Percentiles rank a stretch among this genome's conserved stretches.
Evolutionary conservation across 2,888 invertebrate genomes (phyloP).

Genomic region (Helleia helle): DNA sequence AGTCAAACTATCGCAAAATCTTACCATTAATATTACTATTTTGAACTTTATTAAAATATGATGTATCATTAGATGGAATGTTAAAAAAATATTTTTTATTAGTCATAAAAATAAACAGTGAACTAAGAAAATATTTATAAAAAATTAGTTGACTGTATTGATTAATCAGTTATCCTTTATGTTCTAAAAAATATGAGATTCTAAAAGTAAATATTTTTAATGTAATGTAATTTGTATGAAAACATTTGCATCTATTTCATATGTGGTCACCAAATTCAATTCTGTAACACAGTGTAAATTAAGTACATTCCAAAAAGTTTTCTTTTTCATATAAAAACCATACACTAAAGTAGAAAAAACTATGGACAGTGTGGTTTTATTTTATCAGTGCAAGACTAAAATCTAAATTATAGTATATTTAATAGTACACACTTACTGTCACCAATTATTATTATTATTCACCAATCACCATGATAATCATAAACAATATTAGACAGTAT

Average conservation of each 20-base stretch:
- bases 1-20: neutral
- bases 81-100: neutral
- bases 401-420: slow-evolving; percentile 3
- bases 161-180: neutral
- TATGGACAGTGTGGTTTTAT: slow-evolving; percentile 4
- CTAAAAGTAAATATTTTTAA: neutral
- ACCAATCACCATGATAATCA: neutral
- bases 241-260: neutral
- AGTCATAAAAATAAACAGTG: neutral
- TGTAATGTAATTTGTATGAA: neutral
- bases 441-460: neutral
- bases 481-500: neutral
- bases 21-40: neutral
- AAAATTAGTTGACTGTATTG: neutral
- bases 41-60: slow-evolving; percentile 1
- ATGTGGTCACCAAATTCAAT: slow-evolving; percentile 8
- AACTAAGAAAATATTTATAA: neutral
- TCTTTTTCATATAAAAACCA: slow-evolving; percentile 17
- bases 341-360: slow-evolving; percentile 4
- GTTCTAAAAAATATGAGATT: slow-evolving; percentile 7
- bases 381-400: slow-evolving; percentile 9
- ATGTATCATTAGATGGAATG: slow-evolving; percentile 8
- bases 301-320: slow-evolving; percentile 17
- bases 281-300: slow-evolving; percentile 10
- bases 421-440: neutral